These are phyloP conservation scores for Cacatua alba DNA, from an alignment of 2,113 vertebrate species.

Conservation along the genomic window DNA sequence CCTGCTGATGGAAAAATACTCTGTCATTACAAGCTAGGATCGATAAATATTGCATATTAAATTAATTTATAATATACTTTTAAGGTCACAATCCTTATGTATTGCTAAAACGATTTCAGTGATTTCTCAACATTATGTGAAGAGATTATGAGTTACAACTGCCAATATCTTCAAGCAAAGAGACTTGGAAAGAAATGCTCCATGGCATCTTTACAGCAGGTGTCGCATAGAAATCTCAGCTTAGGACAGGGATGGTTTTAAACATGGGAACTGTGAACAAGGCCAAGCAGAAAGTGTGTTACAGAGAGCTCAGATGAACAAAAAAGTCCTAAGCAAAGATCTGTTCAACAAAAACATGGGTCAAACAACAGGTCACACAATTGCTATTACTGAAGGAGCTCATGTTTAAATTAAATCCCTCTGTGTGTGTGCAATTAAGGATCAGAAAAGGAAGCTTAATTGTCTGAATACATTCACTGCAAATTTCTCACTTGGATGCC, in stretches of 20 bases:
- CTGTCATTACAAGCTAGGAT: background rate
- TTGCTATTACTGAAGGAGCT: background rate
- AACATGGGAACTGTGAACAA: background rate
- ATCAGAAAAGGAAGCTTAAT: conserved; percentile 55
- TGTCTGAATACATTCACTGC: conserved; percentile 23
- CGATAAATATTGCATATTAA: background rate
- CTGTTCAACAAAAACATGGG: background rate
- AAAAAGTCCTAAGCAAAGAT: background rate
- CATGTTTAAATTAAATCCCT: conserved; percentile 7
- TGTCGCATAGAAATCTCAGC: background rate
- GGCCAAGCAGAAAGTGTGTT: background rate
- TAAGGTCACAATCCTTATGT: background rate
- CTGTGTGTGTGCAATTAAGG: conserved; percentile 11
- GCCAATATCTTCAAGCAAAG: background rate
- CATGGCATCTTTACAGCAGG: background rate
- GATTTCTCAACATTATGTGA: background rate
- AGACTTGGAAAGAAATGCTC: background rate
- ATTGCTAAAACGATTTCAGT: background rate
- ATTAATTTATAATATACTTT: background rate
- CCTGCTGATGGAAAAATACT: background rate
- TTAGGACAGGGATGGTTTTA: background rate
- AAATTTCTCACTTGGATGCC: conserved; percentile 4
- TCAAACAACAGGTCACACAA: conserved; percentile 11
- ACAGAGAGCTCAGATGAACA: background rate
- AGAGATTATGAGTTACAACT: background rate